Evolutionary conservation across 2,113 vertebrate species (phyloP).

Genomic region (Rhinogobius similis): DNA sequence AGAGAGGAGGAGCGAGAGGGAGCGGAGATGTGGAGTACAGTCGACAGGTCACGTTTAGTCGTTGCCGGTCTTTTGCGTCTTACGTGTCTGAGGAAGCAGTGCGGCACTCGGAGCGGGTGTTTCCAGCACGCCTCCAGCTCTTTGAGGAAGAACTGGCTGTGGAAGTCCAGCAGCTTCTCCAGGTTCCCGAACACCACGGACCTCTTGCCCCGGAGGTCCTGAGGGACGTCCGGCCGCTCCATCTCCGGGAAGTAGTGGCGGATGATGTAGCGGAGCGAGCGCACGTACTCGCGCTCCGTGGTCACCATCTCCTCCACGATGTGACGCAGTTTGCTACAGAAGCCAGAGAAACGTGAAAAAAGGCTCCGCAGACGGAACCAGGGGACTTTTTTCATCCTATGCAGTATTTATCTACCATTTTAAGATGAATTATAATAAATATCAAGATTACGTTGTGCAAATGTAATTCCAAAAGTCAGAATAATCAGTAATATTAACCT

Average conservation of each 20-base stretch:
- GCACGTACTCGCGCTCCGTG: slow-evolving; percentile 91
- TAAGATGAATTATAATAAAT: too few species aligned
- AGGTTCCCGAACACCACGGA: slow-evolving; percentile 91
- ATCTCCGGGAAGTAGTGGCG: slow-evolving; percentile 94
- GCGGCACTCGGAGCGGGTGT: slow-evolving; percentile 88
- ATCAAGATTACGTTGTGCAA: too few species aligned
- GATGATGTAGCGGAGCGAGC: slow-evolving; percentile 88
- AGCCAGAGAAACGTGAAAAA: background rate
- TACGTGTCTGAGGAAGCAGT: slow-evolving; percentile 95
- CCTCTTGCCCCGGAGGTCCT: slow-evolving; percentile 92
- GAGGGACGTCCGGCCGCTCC: slow-evolving; percentile 88
- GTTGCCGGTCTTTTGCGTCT: too few species aligned
- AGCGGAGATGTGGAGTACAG: too few species aligned
- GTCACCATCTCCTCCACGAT: slow-evolving; percentile 94
- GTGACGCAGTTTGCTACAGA: slow-evolving; percentile 82
- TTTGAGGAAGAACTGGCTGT: slow-evolving; percentile 90
- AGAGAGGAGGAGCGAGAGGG: too few species aligned
- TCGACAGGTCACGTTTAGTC: too few species aligned
- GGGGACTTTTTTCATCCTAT: too few species aligned
- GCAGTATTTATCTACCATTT: too few species aligned
- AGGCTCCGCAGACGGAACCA: too few species aligned
- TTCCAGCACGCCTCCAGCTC: slow-evolving; percentile 93
- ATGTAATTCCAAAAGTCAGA: too few species aligned
- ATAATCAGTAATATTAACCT: too few species aligned
- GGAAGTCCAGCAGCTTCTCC: slow-evolving; percentile 93